Percentiles rank a stretch among this genome's conserved stretches.
These are phyloP conservation scores for Drosophila formosana DNA, from an alignment of 2,888 invertebrate genomes.

Conservation along the genomic window DNA sequence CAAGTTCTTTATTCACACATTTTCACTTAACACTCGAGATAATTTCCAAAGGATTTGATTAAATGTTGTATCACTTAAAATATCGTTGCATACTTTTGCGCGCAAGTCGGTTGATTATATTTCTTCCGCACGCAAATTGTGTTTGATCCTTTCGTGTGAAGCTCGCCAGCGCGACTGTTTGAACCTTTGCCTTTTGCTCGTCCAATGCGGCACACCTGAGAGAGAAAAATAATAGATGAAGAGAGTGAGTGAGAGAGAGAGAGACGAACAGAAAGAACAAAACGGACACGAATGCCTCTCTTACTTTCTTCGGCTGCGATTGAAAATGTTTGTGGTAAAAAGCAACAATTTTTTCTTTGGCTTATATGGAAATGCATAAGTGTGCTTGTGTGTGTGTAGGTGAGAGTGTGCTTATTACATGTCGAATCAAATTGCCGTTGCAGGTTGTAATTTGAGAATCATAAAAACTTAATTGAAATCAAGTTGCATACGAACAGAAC, in stretches of 20 bases:
- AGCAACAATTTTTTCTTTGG: slow-evolving; percentile 63
- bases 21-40: not conserved
- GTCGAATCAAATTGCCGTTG: slow-evolving; percentile 41
- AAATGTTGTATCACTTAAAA: slow-evolving; percentile 18
- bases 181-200: slow-evolving; percentile 29
- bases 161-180: slow-evolving; percentile 74
- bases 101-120: slow-evolving; percentile 35
- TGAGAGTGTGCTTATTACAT: slow-evolving; percentile 25
- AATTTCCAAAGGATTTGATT: slow-evolving; percentile 4
- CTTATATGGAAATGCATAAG: not conserved
- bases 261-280: slow-evolving; percentile 9
- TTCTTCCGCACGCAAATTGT: slow-evolving; percentile 29
- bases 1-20: not conserved
- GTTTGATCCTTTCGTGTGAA: slow-evolving; percentile 75
- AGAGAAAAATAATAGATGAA: slow-evolving; percentile 9
- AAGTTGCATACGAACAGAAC: not conserved
- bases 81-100: slow-evolving; percentile 58
- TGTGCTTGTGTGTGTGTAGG: slow-evolving; percentile 9
- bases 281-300: slow-evolving; percentile 36
- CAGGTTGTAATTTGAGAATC: slow-evolving; percentile 37
- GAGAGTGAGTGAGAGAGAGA: slow-evolving; percentile 3
- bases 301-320: slow-evolving; percentile 54
- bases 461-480: slow-evolving; percentile 35
- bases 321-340: slow-evolving; percentile 48
- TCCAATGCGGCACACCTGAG: slow-evolving; percentile 49